Percentiles rank a stretch among this genome's conserved stretches.
Conservation (phyloP, 2,888 invertebrate genomes). For the Cheilosia impressa region DNA sequence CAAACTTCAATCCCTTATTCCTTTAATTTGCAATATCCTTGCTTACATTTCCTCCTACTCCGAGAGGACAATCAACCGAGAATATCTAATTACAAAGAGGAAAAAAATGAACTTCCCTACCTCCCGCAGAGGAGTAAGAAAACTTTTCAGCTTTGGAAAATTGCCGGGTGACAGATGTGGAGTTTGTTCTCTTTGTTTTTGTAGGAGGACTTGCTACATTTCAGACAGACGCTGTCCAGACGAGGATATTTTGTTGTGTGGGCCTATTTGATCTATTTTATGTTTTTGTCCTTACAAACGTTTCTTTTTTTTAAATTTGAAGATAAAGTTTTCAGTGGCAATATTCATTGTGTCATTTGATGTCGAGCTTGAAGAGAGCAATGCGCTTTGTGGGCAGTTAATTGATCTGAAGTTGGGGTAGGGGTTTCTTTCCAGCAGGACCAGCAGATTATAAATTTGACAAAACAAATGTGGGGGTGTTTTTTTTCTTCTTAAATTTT, state of each 20-base stretch:
- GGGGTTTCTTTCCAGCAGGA: not conserved
- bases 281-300: not conserved
- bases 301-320: constrained; percentile 31
- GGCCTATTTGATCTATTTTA: not conserved
- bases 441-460: too few species aligned
- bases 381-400: not conserved
- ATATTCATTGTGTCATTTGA: constrained; percentile 8
- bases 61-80: constrained; percentile 42
- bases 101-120: not conserved
- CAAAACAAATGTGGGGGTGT: too few species aligned
- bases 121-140: constrained; percentile 9
- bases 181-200: constrained; percentile 15
- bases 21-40: constrained; percentile 23
- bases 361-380: not conserved
- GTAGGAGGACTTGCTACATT: constrained; percentile 46
- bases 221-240: constrained; percentile 54
- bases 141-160: constrained; percentile 33
- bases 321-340: constrained; percentile 9
- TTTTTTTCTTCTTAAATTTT: too few species aligned
- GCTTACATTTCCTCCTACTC: not conserved
- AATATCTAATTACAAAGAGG: constrained; percentile 52
- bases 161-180: constrained; percentile 24
- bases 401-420: not conserved
- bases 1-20: not conserved
- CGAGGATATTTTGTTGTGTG: constrained; percentile 31